Percentiles rank a stretch among this genome's conserved stretches.
Conservation (phyloP, 2,888 invertebrate species). For the Limnephilus marmoratus region DNA sequence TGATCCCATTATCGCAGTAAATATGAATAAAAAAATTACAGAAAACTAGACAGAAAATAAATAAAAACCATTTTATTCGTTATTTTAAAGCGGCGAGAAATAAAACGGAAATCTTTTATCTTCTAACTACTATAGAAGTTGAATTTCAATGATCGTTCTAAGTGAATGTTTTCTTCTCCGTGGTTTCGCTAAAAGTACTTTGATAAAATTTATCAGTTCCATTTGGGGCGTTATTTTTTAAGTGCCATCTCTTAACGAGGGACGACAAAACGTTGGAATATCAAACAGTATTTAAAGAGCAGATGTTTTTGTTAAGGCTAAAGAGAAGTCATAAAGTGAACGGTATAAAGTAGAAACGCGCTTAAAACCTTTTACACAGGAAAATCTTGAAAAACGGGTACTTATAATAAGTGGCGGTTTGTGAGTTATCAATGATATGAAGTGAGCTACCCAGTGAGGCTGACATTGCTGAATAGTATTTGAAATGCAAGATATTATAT, state of each 20-base stretch:
- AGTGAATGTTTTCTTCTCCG: neutral
- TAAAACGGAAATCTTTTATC: neutral
- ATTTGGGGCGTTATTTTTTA: neutral
- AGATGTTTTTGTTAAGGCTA: neutral
- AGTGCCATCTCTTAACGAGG: neutral
- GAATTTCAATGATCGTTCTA: neutral
- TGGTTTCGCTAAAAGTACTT: neutral
- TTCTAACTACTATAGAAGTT: neutral
- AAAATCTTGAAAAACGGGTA: no score
- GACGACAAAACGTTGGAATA: neutral
- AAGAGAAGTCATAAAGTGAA: neutral
- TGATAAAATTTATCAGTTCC: neutral
- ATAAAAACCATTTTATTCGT: neutral
- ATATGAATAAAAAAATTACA: neutral
- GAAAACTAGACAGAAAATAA: neutral
- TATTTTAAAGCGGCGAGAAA: neutral
- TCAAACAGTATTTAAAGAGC: neutral
- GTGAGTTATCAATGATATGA: no score
- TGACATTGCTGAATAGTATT: no score
- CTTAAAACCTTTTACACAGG: neutral
- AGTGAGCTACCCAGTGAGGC: no score
- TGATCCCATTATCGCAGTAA: no score
- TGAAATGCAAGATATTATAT: no score
- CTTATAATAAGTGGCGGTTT: no score
- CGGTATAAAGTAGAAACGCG: neutral